Percentiles rank a stretch among this genome's conserved stretches.
Conservation (phyloP, 2,888 invertebrate genomes). For the Drosophila tanythrix region DNA sequence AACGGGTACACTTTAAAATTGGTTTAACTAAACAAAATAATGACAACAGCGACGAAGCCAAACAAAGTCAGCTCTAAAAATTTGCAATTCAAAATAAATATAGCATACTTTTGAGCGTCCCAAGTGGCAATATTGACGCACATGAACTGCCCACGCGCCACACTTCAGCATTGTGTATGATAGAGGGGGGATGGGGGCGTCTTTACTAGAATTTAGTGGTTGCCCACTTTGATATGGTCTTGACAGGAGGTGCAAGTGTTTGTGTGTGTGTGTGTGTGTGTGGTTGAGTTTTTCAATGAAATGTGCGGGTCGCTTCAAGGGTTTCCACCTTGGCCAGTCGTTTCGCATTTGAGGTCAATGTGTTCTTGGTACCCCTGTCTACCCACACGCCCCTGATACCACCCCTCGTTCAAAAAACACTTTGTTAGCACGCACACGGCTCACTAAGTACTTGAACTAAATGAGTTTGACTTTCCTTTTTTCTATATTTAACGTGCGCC, state of each 20-base stretch:
- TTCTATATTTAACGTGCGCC: slow-evolving; percentile 56
- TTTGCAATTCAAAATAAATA: slow-evolving; percentile 50
- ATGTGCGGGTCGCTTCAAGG: slow-evolving; percentile 49
- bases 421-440: slow-evolving; percentile 44
- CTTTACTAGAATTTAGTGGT: slow-evolving; percentile 24
- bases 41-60: slow-evolving; percentile 62
- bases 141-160: slow-evolving; percentile 36
- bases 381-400: not conserved
- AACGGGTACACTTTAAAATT: slow-evolving; percentile 49
- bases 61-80: slow-evolving; percentile 53
- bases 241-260: slow-evolving; percentile 24
- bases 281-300: slow-evolving; percentile 60
- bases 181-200: not conserved
- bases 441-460: slow-evolving; percentile 41
- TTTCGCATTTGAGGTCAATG: slow-evolving; percentile 71
- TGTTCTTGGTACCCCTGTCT: slow-evolving; percentile 57
- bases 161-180: slow-evolving; percentile 9
- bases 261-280: slow-evolving; percentile 12
- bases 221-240: slow-evolving; percentile 38
- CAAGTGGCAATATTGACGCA: slow-evolving; percentile 51
- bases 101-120: slow-evolving; percentile 41
- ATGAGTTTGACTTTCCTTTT: slow-evolving; percentile 56
- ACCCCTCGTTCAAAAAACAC: slow-evolving; percentile 11
- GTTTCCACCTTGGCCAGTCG: slow-evolving; percentile 45
- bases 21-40: slow-evolving; percentile 50